Evolutionary conservation across 2,797 vertebrate species (phyloP).

Genomic region (Cyclopterus lumpus): DNA sequence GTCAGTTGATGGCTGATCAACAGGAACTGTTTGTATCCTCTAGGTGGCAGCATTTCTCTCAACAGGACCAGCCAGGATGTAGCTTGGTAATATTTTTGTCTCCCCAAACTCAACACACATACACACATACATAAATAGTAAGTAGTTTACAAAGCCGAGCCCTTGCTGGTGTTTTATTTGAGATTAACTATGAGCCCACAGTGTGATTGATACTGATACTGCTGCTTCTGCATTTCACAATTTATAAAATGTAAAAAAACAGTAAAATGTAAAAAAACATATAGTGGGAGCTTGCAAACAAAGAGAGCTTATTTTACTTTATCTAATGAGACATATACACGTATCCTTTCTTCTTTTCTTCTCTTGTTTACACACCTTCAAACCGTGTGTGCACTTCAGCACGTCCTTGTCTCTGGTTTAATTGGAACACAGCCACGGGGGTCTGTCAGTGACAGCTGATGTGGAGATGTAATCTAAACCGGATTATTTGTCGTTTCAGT

Average conservation of each 20-base stretch:
- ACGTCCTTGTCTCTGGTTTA: background rate
- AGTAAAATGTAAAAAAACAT: background rate
- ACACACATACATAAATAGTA: too few species aligned
- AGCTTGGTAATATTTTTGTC: background rate
- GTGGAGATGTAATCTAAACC: constrained; percentile 14
- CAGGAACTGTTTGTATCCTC: constrained; percentile 22
- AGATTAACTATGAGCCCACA: background rate
- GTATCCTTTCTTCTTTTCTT: background rate
- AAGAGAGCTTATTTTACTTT: background rate
- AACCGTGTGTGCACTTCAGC: background rate
- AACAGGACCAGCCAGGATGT: background rate
- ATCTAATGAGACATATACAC: background rate
- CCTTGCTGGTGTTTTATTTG: background rate
- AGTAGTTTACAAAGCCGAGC: background rate
- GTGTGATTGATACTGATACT: background rate
- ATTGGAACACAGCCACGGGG: background rate
- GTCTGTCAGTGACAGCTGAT: background rate
- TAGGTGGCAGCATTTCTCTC: constrained; percentile 45
- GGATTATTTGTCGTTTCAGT: constrained; percentile 25
- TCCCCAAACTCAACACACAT: background rate
- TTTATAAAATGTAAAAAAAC: background rate
- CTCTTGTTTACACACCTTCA: background rate
- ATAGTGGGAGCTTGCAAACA: background rate
- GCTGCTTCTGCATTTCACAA: background rate
- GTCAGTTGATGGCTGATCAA: background rate